Conservation (phyloP, 2,113 vertebrate species). For the Athene cunicularia region DNA sequence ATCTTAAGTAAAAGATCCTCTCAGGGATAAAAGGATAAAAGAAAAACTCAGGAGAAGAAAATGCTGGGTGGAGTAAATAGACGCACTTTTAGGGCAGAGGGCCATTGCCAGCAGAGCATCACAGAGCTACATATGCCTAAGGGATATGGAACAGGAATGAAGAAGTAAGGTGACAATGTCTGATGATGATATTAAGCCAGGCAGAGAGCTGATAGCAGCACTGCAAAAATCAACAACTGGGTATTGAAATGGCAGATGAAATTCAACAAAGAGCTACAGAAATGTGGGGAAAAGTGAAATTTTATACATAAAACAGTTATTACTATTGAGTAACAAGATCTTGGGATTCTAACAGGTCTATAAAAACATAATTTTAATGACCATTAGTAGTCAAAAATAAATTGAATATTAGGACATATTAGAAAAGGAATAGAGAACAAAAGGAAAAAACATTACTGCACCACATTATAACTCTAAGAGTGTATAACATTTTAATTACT, state of each 20-base stretch:
- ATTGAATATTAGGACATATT: background rate
- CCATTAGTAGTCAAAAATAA: background rate
- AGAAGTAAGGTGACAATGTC: background rate
- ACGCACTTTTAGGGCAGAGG: background rate
- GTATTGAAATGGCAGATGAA: background rate
- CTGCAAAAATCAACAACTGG: background rate
- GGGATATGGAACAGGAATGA: background rate
- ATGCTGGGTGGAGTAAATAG: background rate
- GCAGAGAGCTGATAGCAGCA: background rate
- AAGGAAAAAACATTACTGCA: background rate
- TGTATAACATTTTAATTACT: background rate
- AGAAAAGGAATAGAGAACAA: background rate
- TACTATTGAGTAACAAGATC: background rate
- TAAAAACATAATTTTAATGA: background rate
- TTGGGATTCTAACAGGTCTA: background rate
- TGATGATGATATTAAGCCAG: background rate
- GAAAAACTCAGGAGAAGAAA: background rate
- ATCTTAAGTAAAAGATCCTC: background rate
- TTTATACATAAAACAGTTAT: background rate
- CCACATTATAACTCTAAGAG: background rate
- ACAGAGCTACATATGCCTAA: background rate
- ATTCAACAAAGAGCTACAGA: background rate
- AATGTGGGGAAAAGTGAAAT: background rate
- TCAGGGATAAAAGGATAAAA: background rate
- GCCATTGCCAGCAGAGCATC: background rate